Evolutionary conservation across 1,140 invertebrate genomes (phyloP), one percentile per base, ranked within the genome.

Genomic region (Delia radicum): DNA sequence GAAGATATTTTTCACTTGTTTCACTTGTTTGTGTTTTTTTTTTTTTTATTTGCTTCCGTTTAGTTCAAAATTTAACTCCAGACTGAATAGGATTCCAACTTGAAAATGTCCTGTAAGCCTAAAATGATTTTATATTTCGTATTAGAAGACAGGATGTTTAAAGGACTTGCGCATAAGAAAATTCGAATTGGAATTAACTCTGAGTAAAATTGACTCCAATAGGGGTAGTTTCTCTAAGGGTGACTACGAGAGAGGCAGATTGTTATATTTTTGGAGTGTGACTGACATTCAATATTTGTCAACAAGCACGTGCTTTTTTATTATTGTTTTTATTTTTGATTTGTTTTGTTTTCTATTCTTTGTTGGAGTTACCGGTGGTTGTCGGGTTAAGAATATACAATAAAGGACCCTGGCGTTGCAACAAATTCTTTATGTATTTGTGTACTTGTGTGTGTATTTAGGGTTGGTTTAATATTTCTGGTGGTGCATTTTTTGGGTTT

Each of bases 21-120:
- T 76, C 79, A 82, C 79, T 81, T 74, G 76, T n/a, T n/a, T n/a
- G n/a, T n/a, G n/a, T 21, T 69, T 37, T 69, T 63, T n/a, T 28
- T 29, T 15, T 65, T 65, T 15, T 33, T 21, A 33, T 69, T 79
- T 85, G 83, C 83, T 83, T 79, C 83, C 83, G 83, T 79, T 80
- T 85, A 82, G 83, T 81, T 85, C 80, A 82, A 83, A 83, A 82
- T 85, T 83, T 82, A 81, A 85, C 83, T 85, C 81, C 81, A 85
- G 83, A 85, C 83, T 85, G 83, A 81, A 82, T 78, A 78, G 77
- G 78, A 75, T 27, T 63, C 76, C 15, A 76, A 74, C 76, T 77
- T 78, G 78, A 80, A 79, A 79, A 81, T 81, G 81, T 77, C 76
- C 76, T 77, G 46, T 74, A 71, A 75, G 76, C 75, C 67, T 61